Conservation (phyloP, 2,888 invertebrate species). For the Osedax fenrisi region DNA sequence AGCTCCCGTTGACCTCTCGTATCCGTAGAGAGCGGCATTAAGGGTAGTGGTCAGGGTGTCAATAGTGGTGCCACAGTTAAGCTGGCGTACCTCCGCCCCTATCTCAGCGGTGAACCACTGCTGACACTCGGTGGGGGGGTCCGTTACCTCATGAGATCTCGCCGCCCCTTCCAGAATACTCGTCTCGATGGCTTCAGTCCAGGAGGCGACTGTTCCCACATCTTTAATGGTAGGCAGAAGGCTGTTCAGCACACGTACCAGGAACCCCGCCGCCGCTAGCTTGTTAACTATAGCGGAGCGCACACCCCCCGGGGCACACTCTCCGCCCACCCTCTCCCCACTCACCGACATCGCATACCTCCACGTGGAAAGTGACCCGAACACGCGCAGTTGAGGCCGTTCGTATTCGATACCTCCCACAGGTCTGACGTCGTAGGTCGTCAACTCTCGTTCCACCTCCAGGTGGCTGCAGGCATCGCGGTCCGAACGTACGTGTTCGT, state of each 20-base stretch:
- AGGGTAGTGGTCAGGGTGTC: slow-evolving; percentile 36
- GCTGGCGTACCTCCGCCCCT: slow-evolving; percentile 34
- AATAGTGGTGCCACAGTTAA: slow-evolving; percentile 35
- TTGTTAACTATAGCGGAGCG: slow-evolving; percentile 35
- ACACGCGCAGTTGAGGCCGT: slow-evolving; percentile 34
- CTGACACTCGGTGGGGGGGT: slow-evolving; percentile 34
- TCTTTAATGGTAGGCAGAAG: slow-evolving; percentile 34
- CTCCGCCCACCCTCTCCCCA: slow-evolving; percentile 37
- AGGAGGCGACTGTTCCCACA: slow-evolving; percentile 35
- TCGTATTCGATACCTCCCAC: slow-evolving; percentile 37
- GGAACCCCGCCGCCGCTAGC: slow-evolving; percentile 36
- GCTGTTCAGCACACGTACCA: slow-evolving; percentile 34
- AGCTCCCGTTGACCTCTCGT: slow-evolving; percentile 35
- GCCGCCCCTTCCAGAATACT: slow-evolving; percentile 36
- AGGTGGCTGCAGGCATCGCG: slow-evolving; percentile 33
- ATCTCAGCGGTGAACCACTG: slow-evolving; percentile 35
- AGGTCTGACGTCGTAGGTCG: slow-evolving; percentile 38
- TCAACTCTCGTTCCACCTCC: slow-evolving; percentile 34
- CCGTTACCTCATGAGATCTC: slow-evolving; percentile 33
- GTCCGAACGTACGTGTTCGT: slow-evolving; percentile 36
- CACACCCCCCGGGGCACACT: slow-evolving; percentile 35
- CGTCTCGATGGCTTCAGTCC: slow-evolving; percentile 33
- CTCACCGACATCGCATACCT: slow-evolving; percentile 38
- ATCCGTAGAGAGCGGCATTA: slow-evolving; percentile 36
- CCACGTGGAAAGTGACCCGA: slow-evolving; percentile 26